phyloP scores from a whole-genome alignment of 2,888 invertebrate species.

The Panorpa germanica region DNA sequence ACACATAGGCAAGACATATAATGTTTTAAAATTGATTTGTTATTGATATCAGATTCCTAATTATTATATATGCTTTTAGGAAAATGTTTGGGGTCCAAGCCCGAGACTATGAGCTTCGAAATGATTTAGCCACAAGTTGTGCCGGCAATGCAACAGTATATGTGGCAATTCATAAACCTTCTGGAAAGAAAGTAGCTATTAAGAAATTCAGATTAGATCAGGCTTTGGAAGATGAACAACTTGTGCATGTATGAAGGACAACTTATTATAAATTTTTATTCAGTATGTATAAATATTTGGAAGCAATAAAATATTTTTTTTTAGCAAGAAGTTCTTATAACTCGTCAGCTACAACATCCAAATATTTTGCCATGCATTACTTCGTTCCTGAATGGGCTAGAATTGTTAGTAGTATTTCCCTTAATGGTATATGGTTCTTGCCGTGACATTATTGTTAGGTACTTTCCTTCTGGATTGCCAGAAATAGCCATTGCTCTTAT shows the following conservation, averaged over 20 bases:
- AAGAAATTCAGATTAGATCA: constrained; percentile 62
- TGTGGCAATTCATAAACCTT: constrained; percentile 45
- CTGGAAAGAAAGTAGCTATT: constrained; percentile 46
- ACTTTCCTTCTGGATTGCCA: constrained; percentile 60
- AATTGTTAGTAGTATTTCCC: constrained; percentile 64
- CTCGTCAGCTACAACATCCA: constrained; percentile 58
- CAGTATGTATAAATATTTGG: constrained; percentile 11
- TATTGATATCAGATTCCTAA: no score
- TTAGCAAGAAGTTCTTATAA: constrained; percentile 60
- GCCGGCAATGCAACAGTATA: constrained; percentile 50
- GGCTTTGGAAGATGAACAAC: constrained; percentile 36
- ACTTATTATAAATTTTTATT: constrained; percentile 13
- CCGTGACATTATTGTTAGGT: constrained; percentile 53
- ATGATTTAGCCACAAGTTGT: constrained; percentile 47
- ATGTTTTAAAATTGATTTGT: no score
- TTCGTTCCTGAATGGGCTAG: constrained; percentile 57
- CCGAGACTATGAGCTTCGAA: constrained; percentile 44
- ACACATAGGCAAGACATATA: no score
- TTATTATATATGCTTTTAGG: no score
- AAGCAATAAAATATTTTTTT: constrained; percentile 18
- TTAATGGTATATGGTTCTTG: constrained; percentile 75
- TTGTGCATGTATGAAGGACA: constrained; percentile 29
- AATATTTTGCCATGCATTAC: constrained; percentile 59
- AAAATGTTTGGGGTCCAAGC: constrained; percentile 37
- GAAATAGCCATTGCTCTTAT: constrained; percentile 67